Evolutionary conservation across 2,113 vertebrate genomes (phyloP), one percentile per base, ranked within the genome.

Genomic region (Prochilodus magdalenae): DNA sequence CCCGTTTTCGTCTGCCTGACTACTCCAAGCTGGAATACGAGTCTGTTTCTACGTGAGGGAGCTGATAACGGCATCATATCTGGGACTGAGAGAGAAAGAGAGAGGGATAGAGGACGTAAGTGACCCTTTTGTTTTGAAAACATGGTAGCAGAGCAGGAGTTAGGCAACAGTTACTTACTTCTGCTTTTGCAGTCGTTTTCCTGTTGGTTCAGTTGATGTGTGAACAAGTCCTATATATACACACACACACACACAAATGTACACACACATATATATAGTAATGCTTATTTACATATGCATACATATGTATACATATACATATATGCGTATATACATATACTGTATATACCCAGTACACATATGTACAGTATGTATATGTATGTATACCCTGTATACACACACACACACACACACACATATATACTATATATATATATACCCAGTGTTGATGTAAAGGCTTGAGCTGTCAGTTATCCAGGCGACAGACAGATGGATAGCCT

Each of bases 111-210:
- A 85, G 87, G 81, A 91, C 89, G 94, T 94, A 93, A 95, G 94
- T 94, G 84, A 75, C 86, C 91, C 91, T 94, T 91, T 93, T 94
- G 91, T 93, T 93, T 92, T 93, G 77, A 66, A n/a, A n/a, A 86
- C 88, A 89, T 82, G 78, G 86, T 22, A 73, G 84, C 88, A 87
- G 86, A 73, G 86, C 83, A 81, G 85, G 84, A 87, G 65, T 87
- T 70, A 47, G 86, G 80, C 70, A 86, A 81, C 81, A 88, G 53
- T 89, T 27, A 90, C 89, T 89, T 27, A 90, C 89, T 92, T 90
- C 57, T 80, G 88, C 51, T 87, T 86, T 79, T 75, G 36, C 33
- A 11, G 20, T 22, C 29, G 77, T 81, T 77, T 47, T 49, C 30
- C 33, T 70, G 51, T 75, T n/a, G 14, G 7, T 75, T 51, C 33